phyloP scores from a whole-genome alignment of 1,140 invertebrate species.

The Caenorhabditis inopinata region DNA sequence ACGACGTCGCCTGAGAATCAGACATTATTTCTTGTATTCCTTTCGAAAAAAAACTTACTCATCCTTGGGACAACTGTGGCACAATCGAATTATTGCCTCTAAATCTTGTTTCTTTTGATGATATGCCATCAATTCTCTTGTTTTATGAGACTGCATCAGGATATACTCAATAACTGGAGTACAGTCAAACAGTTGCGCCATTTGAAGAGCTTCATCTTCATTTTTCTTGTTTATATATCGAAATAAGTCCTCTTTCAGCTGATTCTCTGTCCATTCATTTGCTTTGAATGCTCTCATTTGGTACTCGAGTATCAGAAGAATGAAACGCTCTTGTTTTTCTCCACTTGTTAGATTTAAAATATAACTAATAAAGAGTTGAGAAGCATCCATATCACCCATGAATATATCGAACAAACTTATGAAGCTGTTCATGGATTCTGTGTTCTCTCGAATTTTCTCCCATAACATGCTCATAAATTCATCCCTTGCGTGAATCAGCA shows the following conservation, averaged over 20 bases:
- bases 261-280: not conserved
- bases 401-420: not conserved
- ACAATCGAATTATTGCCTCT: not conserved
- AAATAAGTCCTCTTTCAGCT: not conserved
- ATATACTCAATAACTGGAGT: slow-evolving; percentile 5
- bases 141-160: not conserved
- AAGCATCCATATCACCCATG: slow-evolving; percentile 6
- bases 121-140: slow-evolving; percentile 10
- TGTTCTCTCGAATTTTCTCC: slow-evolving; percentile 13
- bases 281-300: not conserved
- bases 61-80: not conserved
- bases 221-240: not conserved
- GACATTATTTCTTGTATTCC: not conserved
- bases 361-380: not conserved
- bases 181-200: slow-evolving; percentile 1
- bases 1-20: not conserved
- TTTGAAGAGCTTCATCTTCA: not conserved
- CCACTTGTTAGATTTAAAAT: not conserved
- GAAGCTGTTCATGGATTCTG: not conserved
- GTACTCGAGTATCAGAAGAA: not conserved
- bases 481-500: not conserved
- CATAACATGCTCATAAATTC: not conserved
- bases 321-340: not conserved
- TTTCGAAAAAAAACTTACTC: not conserved
- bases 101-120: slow-evolving; percentile 11